A percentile compares a stretch with the other conserved stretches of the same genome.
These are phyloP conservation scores for Agonum fuliginosum DNA, from an alignment of 2,888 invertebrate species.

Conservation along the genomic window DNA sequence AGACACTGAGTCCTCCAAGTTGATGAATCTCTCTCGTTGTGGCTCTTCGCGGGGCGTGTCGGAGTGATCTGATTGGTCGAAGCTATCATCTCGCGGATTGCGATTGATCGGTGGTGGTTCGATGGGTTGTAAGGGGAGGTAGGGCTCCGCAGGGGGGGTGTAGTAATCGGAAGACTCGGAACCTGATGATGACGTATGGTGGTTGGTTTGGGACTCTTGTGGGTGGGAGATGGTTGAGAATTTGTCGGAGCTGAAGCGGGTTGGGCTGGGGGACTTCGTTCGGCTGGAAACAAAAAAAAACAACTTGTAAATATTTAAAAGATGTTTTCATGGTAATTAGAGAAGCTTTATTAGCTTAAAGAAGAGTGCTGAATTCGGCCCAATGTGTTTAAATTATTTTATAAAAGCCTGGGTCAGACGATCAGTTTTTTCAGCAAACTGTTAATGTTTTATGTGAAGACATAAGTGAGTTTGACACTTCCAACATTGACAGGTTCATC, in stretches of 20 bases:
- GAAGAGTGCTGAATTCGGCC: no score
- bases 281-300: constrained; percentile 61
- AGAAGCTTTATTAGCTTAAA: no score
- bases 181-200: constrained; percentile 68
- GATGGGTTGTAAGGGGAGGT: constrained; percentile 69
- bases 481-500: no score
- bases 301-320: not conserved
- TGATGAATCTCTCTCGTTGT: constrained; percentile 62
- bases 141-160: constrained; percentile 70
- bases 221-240: constrained; percentile 55
- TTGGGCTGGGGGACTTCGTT: constrained; percentile 65
- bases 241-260: constrained; percentile 64
- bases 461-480: no score
- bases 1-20: constrained; percentile 57
- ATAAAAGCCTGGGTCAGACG: no score
- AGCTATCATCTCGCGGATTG: constrained; percentile 64
- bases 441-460: no score
- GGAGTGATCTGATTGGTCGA: constrained; percentile 51
- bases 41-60: constrained; percentile 47
- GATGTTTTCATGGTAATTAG: no score
- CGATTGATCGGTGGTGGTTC: constrained; percentile 67
- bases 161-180: constrained; percentile 72
- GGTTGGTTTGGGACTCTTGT: constrained; percentile 61
- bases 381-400: no score
- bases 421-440: no score